A percentile compares a stretch with the other conserved stretches of the same genome.
Evolutionary conservation across 2,113 vertebrate species (phyloP).

Genomic region (Lepisosteus osseus): DNA sequence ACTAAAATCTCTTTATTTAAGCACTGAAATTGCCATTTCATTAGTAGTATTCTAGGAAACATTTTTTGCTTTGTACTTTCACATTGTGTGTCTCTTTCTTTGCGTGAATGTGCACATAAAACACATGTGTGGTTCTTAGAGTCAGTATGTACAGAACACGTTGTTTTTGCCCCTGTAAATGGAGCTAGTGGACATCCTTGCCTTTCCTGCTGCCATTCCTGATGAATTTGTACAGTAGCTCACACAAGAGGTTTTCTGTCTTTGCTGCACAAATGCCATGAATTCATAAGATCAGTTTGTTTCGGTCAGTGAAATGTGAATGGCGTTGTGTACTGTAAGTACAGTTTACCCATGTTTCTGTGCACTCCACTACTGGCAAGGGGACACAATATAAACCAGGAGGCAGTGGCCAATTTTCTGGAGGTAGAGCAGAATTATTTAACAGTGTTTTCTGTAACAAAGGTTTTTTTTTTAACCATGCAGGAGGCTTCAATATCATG

Average conservation of each 20-base stretch:
- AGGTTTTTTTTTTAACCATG: too few species aligned
- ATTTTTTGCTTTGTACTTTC: too few species aligned
- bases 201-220: not conserved
- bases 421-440: too few species aligned
- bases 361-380: not conserved
- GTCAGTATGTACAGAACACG: too few species aligned
- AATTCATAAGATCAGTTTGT: not conserved
- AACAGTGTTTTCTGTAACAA: too few species aligned
- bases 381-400: constrained; percentile 6
- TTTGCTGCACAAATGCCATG: not conserved
- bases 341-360: constrained; percentile 8
- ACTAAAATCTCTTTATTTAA: too few species aligned
- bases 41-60: too few species aligned
- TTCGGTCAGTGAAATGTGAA: not conserved
- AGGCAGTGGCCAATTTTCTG: too few species aligned
- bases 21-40: too few species aligned
- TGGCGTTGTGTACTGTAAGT: not conserved
- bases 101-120: too few species aligned
- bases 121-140: too few species aligned
- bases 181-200: not conserved
- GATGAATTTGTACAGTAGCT: not conserved
- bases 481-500: too few species aligned
- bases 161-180: not conserved
- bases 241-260: not conserved
- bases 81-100: not conserved